Evolutionary conservation across 2,888 invertebrate genomes (phyloP), one percentile per base, ranked within the genome.

Genomic region (Catocala nupta): DNA sequence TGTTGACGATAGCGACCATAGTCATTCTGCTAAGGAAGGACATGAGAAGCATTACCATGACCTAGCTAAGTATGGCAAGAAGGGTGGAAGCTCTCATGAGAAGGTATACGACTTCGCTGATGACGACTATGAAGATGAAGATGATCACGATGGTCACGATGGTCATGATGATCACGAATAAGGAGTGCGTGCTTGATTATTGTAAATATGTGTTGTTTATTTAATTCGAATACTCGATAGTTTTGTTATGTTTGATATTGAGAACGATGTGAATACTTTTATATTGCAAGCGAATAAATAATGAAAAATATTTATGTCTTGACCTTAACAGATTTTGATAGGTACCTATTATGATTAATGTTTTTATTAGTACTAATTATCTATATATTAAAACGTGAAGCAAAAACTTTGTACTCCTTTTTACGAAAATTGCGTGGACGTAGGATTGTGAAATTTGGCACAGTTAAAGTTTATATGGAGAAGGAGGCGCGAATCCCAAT

Each of bases 21-120:
- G 95, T 7, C 95, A 95, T 84, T 92, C 94, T 49, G 94, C 93
- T 16, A 95, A 95, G 67, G 91, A 95, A 72, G 96, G 96, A 0
- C 88, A 95, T 45, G 94, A 95, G 10, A 94, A 91, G 33, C 95
- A 95, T 80, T 93, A 95, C 75, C 90, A 92, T 25, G 86, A 96
- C 54, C 90, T 94, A 55, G 92, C 92, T 25, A 95, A 95, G 62
- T 96, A 93, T 69, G 95, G 88, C 2, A 95, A 95, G 74, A 95
- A 95, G 60, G 94, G 91, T 0, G 95, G 91, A 4, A 88, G 92
- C 53, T 86, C 87, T 33, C 86, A 92, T 11, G 93, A 88, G 36
- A 95, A 95, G 63, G 91, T 91, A 50, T 95, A 94, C 67, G 94
- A 83, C 0, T 95, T 90, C 73, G 88, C 79, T 6, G 91, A 91